These are phyloP conservation scores for Idris sp. DNA, from an alignment of 1,140 invertebrate species.

Conservation along the genomic window DNA sequence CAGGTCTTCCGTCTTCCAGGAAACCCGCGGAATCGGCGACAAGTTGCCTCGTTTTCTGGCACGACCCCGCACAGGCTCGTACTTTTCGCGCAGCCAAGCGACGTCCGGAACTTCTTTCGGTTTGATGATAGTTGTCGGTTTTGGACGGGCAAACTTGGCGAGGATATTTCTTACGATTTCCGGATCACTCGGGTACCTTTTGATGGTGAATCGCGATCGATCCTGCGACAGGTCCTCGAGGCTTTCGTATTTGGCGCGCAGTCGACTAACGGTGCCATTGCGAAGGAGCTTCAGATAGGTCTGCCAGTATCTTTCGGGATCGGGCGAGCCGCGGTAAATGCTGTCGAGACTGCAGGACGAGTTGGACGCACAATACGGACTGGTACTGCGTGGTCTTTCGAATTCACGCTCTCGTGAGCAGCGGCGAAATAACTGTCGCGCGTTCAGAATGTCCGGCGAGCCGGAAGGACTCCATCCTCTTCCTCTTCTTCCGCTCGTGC, in stretches of 20 bases:
- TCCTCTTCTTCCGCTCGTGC: constrained; percentile 52
- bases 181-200: constrained; percentile 86
- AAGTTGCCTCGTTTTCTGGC: constrained; percentile 78
- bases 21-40: constrained; percentile 82
- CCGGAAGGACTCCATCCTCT: constrained; percentile 69
- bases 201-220: constrained; percentile 61
- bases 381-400: constrained; percentile 72
- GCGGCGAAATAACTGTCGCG: constrained; percentile 63
- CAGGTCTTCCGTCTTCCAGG: constrained; percentile 83
- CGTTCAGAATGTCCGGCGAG: constrained; percentile 66
- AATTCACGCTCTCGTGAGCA: constrained; percentile 68
- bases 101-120: constrained; percentile 82
- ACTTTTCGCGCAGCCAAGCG: constrained; percentile 80
- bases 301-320: constrained; percentile 83
- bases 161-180: constrained; percentile 82
- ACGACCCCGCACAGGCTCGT: constrained; percentile 79
- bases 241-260: constrained; percentile 86
- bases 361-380: constrained; percentile 71
- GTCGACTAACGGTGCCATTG: constrained; percentile 85
- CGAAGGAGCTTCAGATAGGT: constrained; percentile 84
- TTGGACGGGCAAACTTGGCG: constrained; percentile 73
- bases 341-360: constrained; percentile 82
- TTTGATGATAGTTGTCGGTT: constrained; percentile 72
- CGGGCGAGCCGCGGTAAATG: constrained; percentile 82
- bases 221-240: constrained; percentile 77